These are phyloP conservation scores for Chydorus sphaericus DNA, from an alignment of 2,888 invertebrate species.

Conservation along the genomic window DNA sequence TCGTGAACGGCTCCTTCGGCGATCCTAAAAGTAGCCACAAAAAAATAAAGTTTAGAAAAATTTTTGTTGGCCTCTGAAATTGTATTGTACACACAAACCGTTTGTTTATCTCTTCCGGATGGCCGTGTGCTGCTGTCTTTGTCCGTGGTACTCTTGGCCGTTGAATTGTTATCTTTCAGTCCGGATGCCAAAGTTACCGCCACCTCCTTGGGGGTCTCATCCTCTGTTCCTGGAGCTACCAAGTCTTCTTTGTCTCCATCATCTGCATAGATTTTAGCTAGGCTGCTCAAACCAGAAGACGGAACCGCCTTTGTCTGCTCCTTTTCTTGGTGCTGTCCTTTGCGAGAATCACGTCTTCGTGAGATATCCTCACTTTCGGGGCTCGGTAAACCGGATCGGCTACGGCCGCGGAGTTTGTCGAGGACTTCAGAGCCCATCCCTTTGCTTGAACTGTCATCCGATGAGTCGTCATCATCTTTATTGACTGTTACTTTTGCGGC, in stretches of 20 bases:
- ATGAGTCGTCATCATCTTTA: neutral
- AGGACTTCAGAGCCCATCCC: slow-evolving; percentile 10
- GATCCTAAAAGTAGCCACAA: neutral
- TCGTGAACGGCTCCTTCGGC: slow-evolving; percentile 1
- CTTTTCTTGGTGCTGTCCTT: neutral
- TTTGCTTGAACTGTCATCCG: neutral
- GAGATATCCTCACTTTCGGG: slow-evolving; percentile 13
- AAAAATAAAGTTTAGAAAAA: neutral
- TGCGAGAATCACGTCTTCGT: neutral
- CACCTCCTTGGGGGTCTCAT: neutral
- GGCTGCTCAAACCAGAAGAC: neutral
- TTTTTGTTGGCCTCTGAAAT: neutral
- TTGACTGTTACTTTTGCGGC: too few relatives aligned
- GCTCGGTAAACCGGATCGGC: slow-evolving; percentile 10
- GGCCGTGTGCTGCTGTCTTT: neutral
- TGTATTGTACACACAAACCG: neutral
- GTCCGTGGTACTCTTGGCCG: neutral
- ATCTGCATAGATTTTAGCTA: slow-evolving; percentile 8
- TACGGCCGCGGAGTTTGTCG: slow-evolving; percentile 9
- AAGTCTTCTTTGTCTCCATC: neutral
- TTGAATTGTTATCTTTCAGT: neutral
- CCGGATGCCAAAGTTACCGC: neutral
- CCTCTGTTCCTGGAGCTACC: neutral
- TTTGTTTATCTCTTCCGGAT: neutral
- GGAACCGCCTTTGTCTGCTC: too few relatives aligned